Conservation (phyloP, 2,888 invertebrate species). For the Xanthorhoe designata region DNA sequence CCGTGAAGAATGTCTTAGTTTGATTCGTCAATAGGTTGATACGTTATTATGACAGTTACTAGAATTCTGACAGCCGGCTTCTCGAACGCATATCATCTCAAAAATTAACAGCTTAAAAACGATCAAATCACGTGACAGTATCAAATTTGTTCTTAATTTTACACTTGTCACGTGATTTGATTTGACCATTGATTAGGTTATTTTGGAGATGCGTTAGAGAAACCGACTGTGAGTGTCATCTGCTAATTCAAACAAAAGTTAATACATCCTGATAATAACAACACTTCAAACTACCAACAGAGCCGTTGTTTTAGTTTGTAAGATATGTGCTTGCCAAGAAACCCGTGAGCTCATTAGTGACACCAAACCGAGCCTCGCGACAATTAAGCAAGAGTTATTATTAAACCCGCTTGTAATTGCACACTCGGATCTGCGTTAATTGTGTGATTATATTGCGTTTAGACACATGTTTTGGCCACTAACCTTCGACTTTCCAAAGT, state of each 20-base stretch:
- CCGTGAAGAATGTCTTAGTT: no score
- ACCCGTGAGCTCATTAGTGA: slow-evolving; percentile 70
- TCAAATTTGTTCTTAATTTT: no score
- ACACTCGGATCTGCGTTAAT: slow-evolving; percentile 35
- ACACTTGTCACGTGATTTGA: no score
- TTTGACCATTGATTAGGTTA: no score
- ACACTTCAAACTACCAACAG: slow-evolving; percentile 25
- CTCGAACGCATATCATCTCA: neutral
- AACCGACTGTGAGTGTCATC: no score
- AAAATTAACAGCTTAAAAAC: no score
- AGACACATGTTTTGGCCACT: slow-evolving; percentile 20
- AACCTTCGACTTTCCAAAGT: no score
- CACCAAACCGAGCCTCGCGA: slow-evolving; percentile 49
- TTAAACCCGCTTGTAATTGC: slow-evolving; percentile 43
- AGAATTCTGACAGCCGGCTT: neutral
- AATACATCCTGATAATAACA: neutral
- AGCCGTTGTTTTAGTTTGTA: slow-evolving; percentile 56
- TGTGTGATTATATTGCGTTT: slow-evolving; percentile 32
- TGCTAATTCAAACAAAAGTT: neutral
- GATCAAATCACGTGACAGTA: no score
- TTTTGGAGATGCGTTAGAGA: no score
- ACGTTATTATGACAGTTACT: neutral
- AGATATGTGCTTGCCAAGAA: slow-evolving; percentile 72
- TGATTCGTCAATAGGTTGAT: no score
- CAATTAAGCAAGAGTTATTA: slow-evolving; percentile 47